Conservation (phyloP, 2,113 vertebrate genomes). For the Todiramphus chloris region DNA sequence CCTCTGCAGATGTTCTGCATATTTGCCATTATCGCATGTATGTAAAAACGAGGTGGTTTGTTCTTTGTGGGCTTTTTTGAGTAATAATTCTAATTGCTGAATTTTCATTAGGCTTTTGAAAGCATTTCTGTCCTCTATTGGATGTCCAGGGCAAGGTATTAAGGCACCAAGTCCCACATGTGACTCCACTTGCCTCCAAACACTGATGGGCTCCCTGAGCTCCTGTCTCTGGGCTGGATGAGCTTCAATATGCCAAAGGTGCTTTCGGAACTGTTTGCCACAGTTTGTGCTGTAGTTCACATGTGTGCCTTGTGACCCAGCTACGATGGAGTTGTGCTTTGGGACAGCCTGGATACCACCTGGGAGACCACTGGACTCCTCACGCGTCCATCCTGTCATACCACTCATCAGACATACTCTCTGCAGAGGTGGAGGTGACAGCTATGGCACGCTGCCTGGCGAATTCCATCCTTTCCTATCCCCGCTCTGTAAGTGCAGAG, state of each 20-base stretch:
- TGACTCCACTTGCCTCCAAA: not conserved
- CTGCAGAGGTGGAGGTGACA: not conserved
- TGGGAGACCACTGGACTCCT: accelerated
- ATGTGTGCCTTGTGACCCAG: not conserved
- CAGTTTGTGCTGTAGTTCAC: not conserved
- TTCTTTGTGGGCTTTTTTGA: not conserved
- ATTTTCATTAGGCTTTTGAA: not conserved
- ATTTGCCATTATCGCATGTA: not conserved
- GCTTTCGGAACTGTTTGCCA: not conserved
- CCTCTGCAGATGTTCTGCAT: not conserved
- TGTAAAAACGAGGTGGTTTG: not conserved
- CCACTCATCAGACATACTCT: accelerated
- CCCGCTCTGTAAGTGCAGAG: accelerated
- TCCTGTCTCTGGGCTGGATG: not conserved
- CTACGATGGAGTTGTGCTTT: not conserved
- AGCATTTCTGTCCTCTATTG: too few species aligned
- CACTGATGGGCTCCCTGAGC: accelerated
- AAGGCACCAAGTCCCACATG: not conserved
- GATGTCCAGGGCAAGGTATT: not conserved
- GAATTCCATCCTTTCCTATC: not conserved
- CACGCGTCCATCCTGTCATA: not conserved
- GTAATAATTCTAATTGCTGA: not conserved
- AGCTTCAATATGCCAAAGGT: not conserved
- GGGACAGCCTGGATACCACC: not conserved
- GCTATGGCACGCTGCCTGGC: too few species aligned